Evolutionary conservation across 2,888 invertebrate species (phyloP).

Genomic region (Drosophila austrosaltans): DNA sequence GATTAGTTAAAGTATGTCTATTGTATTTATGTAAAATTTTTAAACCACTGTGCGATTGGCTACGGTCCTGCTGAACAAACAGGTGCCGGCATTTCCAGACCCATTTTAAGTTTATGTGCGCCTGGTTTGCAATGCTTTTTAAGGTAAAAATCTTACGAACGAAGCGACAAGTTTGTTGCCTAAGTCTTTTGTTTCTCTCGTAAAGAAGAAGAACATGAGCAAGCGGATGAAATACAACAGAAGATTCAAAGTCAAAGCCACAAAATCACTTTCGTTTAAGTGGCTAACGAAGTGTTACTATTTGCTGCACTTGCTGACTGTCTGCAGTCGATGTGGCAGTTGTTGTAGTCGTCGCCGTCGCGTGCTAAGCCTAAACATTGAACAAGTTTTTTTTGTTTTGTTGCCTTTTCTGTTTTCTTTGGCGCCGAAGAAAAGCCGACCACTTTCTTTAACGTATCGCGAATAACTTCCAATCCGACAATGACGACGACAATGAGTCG

Average conservation of each 20-base stretch:
- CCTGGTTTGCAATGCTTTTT: constrained; percentile 73
- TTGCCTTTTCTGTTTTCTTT: background rate
- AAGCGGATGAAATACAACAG: constrained; percentile 24
- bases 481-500: constrained; percentile 15
- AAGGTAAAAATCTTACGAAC: constrained; percentile 66
- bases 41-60: constrained; percentile 33
- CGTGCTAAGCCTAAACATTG: constrained; percentile 57
- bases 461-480: constrained; percentile 53
- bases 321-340: constrained; percentile 33
- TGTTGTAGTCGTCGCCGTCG: constrained; percentile 46
- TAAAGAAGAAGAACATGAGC: constrained; percentile 45
- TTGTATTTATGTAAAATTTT: background rate
- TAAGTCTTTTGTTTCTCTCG: constrained; percentile 68
- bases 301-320: constrained; percentile 40
- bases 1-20: too few species aligned
- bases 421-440: constrained; percentile 59
- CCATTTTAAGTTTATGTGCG: constrained; percentile 56
- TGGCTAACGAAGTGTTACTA: constrained; percentile 29
- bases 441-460: constrained; percentile 67
- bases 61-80: constrained; percentile 44
- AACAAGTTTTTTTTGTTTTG: constrained; percentile 51
- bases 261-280: constrained; percentile 68
- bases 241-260: constrained; percentile 15
- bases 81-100: constrained; percentile 37
- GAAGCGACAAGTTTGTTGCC: constrained; percentile 64